A percentile compares a stretch with the other conserved stretches of the same genome.
Evolutionary conservation across 2,797 vertebrate species (phyloP).

Genomic region (Pipistrellus pipistrellus): DNA sequence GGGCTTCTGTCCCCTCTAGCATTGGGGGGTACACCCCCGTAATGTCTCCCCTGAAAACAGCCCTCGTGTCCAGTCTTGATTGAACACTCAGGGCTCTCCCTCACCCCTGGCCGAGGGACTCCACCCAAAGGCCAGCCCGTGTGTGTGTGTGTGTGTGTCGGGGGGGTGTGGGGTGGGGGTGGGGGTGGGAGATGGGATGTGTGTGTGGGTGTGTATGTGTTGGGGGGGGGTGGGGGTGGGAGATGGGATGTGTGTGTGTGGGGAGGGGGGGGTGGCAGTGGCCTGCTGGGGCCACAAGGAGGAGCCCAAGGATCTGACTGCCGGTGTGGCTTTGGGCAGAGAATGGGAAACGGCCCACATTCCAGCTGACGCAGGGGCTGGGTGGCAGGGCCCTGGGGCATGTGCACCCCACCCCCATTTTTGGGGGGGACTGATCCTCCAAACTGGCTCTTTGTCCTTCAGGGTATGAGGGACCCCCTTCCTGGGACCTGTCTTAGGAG

Average conservation of each 20-base stretch:
- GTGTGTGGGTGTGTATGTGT: too few species aligned
- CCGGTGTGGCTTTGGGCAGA: background rate
- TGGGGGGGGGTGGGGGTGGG: too few species aligned
- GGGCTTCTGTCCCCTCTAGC: background rate
- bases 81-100: background rate
- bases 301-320: background rate
- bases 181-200: too few species aligned
- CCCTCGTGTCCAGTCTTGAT: background rate
- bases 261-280: background rate
- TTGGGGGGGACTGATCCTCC: background rate
- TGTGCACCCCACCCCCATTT: background rate
- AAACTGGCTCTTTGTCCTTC: background rate
- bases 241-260: too few species aligned
- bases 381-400: background rate
- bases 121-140: background rate
- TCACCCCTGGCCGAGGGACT: background rate
- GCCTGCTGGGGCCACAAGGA: background rate
- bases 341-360: background rate
- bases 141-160: too few species aligned
- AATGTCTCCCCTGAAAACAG: constrained; percentile 24
- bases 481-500: background rate
- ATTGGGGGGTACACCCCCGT: background rate
- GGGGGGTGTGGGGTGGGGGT: too few species aligned
- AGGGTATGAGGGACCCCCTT: background rate
- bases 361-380: background rate